A percentile compares a stretch with the other conserved stretches of the same genome.
These are phyloP conservation scores for Natator depressus DNA, from an alignment of 2,113 vertebrate genomes.

Conservation along the genomic window DNA sequence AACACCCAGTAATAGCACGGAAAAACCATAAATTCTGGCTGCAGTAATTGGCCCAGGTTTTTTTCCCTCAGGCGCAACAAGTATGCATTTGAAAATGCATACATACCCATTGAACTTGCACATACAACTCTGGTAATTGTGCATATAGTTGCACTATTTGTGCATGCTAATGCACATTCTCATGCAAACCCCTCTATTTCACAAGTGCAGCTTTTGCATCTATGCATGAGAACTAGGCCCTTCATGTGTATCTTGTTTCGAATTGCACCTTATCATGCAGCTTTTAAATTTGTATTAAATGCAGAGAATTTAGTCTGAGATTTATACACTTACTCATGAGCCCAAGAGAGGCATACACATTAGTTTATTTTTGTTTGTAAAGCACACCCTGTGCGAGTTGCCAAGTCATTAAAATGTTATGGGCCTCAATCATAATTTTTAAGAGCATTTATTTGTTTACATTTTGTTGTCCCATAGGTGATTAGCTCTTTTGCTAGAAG, in stretches of 20 bases:
- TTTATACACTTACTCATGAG: conserved; percentile 13
- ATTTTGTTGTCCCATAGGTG: conserved; percentile 3
- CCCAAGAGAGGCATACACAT: not conserved
- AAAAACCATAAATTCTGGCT: not conserved
- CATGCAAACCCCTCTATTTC: no score
- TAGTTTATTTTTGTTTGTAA: conserved; percentile 20
- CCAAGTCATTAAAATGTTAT: not conserved
- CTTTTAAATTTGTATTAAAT: conserved; percentile 3
- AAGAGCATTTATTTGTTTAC: conserved; percentile 36
- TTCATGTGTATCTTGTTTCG: not conserved
- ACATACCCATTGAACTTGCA: no score
- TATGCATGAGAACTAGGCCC: no score
- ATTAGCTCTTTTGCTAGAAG: conserved; percentile 37
- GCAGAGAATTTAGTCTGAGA: not conserved
- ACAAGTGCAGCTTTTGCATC: no score
- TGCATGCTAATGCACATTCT: no score
- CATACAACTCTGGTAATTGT: no score
- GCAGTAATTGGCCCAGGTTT: not conserved
- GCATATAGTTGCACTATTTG: no score
- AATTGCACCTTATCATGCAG: not conserved
- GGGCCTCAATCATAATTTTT: conserved; percentile 23
- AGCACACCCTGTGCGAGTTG: not conserved
- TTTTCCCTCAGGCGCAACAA: no score
- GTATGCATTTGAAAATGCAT: no score
- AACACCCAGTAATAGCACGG: not conserved